Percentiles rank a stretch among this genome's conserved stretches.
phyloP scores from a whole-genome alignment of 2,113 vertebrate species.

The Serinus canaria region DNA sequence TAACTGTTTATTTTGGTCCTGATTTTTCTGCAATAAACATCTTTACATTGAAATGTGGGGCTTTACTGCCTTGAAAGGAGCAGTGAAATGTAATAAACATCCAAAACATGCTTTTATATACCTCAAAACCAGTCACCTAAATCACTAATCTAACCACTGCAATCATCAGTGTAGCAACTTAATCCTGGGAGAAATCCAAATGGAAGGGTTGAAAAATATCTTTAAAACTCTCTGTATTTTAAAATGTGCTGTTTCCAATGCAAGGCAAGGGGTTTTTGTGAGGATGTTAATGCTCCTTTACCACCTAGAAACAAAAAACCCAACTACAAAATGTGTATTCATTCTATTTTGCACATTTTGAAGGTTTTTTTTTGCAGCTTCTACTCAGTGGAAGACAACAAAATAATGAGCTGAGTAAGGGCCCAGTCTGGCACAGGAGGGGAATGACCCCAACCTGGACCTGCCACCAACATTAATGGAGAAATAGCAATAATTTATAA shows the following conservation, averaged over 20 bases:
- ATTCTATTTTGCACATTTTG: not conserved
- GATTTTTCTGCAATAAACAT: slow-evolving; percentile 35
- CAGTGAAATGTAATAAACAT: slow-evolving; percentile 9
- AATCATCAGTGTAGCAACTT: not conserved
- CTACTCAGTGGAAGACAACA: not conserved
- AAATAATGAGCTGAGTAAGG: not conserved
- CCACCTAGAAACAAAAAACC: not conserved
- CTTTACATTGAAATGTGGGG: not conserved
- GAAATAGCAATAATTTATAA: not conserved
- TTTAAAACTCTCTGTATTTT: not conserved
- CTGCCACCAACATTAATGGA: not conserved
- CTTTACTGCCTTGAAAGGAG: slow-evolving; percentile 27
- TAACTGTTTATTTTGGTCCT: slow-evolving; percentile 44
- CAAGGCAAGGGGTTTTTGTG: not conserved
- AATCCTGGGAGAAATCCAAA: not conserved
- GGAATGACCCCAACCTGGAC: not conserved
- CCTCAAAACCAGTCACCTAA: not conserved
- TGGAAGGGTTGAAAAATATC: not conserved
- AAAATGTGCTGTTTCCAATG: not conserved
- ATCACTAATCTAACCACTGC: not conserved
- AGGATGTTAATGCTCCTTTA: not conserved
- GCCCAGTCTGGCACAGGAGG: not conserved
- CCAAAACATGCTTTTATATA: not conserved
- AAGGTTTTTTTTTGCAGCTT: not conserved
- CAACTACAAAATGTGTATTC: too few species aligned